A percentile compares a stretch with the other conserved stretches of the same genome.
phyloP scores from a whole-genome alignment of 2,888 invertebrate genomes.

The Drosophila phalerata region DNA sequence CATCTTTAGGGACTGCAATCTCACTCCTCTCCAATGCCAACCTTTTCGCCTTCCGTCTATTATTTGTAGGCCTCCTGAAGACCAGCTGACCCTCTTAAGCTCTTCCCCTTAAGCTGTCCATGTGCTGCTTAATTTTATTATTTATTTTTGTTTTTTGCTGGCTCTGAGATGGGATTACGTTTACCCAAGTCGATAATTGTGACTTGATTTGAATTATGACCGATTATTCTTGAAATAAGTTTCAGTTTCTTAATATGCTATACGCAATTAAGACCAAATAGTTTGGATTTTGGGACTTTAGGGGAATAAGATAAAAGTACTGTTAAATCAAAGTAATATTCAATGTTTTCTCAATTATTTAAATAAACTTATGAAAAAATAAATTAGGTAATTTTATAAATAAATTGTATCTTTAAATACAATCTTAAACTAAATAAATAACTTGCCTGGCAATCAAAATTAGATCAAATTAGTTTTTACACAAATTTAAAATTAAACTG shows the following conservation, averaged over 20 bases:
- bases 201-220: constrained; percentile 16
- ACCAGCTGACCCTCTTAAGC: background rate
- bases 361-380: no score
- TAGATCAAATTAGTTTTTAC: no score
- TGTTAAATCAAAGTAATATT: no score
- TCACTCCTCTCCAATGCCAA: background rate
- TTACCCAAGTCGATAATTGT: constrained; percentile 41
- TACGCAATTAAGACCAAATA: background rate
- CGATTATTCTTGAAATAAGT: constrained; percentile 11
- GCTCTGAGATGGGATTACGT: background rate
- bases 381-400: no score
- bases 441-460: no score
- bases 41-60: background rate
- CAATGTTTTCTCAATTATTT: no score
- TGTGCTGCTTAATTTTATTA: constrained; percentile 18
- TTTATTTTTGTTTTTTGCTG: background rate
- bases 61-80: constrained; percentile 1
- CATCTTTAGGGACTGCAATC: constrained; percentile 25
- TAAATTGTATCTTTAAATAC: no score
- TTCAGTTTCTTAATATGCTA: background rate
- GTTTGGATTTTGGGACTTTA: background rate
- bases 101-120: background rate
- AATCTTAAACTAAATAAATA: no score
- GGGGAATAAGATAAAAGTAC: background rate
- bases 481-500: no score